Evolutionary conservation across 1,140 invertebrate genomes (phyloP), one percentile per base, ranked within the genome.

Genomic region (Holcopasites calliopsidis): DNA sequence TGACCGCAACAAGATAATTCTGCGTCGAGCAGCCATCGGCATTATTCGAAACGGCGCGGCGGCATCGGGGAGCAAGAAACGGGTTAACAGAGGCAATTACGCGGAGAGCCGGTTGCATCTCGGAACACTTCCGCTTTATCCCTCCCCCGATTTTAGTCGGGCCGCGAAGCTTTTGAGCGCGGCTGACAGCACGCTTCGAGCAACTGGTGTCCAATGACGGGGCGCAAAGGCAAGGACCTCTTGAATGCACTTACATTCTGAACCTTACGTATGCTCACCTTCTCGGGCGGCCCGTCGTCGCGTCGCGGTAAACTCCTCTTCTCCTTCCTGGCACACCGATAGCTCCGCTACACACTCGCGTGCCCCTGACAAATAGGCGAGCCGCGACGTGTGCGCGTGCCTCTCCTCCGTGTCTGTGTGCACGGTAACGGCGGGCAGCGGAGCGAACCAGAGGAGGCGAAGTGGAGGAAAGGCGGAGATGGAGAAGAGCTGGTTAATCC

Each of bases 201-300:
- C 82, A 85, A 83, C 82, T 83, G 82, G 82, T 84, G 82, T 79
- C 76, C 82, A 76, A 85, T 84, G 82, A 81, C 57, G 72, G 68
- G 57, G 54, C 68, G 76, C 54, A 76, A 78, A 82, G 82, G 79
- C 79, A 40, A 82, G 76, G 72, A 82, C 52, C 76, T 84, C 79
- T 84, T 61, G 70, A 84, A 84, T 74, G 76, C 72, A 79, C 79
- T 85, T 84, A 74, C 82, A 79, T 81, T 82, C 70, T 79, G 69
- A 85, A 85, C 65, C 69, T 85, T 82, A 82, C 70, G 76, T 84
- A 84, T 79, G 75, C 71, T 81, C 66, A 50, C 60, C 78, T 75
- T 61, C 76, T 79, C 57, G 61, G 44, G 33, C 35, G 35, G 49
- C 70, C 49, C 60, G 62, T 65, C 75, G 66, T 62, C 18, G 42